Evolutionary conservation across 2,797 vertebrate genomes (phyloP).

Genomic region (Chrysolophus pictus): DNA sequence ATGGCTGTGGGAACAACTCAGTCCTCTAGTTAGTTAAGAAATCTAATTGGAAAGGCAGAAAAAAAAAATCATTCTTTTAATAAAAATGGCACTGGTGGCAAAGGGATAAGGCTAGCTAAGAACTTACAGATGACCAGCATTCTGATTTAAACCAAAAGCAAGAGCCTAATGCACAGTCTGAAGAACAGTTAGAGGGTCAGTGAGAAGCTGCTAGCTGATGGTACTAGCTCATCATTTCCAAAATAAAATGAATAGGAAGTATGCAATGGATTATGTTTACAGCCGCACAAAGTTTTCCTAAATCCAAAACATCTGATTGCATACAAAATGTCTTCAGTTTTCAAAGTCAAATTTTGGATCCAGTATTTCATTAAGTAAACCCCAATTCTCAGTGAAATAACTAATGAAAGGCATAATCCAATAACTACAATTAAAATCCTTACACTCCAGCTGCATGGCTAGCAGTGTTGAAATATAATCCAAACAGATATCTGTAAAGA

Average conservation of each 20-base stretch:
- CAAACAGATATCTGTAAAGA: not conserved
- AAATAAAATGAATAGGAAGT: not conserved
- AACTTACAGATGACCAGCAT: not conserved
- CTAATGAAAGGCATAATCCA: not conserved
- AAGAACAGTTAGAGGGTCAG: not conserved
- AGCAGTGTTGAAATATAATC: not conserved
- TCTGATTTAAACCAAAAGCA: not conserved
- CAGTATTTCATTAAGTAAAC: not conserved
- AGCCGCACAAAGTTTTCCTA: not conserved
- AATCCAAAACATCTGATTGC: not conserved
- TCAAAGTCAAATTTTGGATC: not conserved
- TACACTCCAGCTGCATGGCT: not conserved
- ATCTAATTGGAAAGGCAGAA: not conserved
- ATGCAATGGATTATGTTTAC: not conserved
- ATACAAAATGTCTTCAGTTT: not conserved
- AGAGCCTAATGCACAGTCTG: fast-evolving
- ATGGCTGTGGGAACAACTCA: not conserved
- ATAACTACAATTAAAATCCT: not conserved
- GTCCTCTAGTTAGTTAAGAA: not conserved
- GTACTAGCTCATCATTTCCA: not conserved
- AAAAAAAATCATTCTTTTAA: not conserved
- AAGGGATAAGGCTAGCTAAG: not conserved
- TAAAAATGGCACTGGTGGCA: not conserved
- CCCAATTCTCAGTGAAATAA: not conserved
- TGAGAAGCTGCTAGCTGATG: not conserved